Base-by-base conservation (phyloP, 2,888 invertebrate species). In the Camptogramma bilineatum region DNA sequence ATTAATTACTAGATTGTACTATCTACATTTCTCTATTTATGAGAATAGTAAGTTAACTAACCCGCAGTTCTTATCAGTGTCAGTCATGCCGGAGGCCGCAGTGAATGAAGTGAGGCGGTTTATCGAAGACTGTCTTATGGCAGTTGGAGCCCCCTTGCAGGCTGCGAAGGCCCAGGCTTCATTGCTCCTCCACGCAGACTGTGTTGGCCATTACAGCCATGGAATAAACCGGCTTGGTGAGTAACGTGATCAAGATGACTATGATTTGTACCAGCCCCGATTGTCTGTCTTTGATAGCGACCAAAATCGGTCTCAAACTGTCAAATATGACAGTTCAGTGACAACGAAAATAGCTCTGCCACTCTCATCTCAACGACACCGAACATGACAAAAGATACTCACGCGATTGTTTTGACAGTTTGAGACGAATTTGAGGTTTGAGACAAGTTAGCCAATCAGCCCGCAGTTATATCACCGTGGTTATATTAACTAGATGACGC, bases 121-220 rank as follows among this genome's bases (percentile, higher is more conserved):
- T 76, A 94, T 95, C 83, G 83, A 82, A 34, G 94, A 95, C 16
- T 95, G 95, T 67, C 90, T 97, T 86, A 77, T 77, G 42, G 94
- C 94, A 5, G 94, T 90, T 0, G 96, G 96, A 0, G 93, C 95
- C 0, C 93, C 94, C 0, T 73, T 75, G 50, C 77, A 84, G 0
- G 95, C 96, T 71, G 96, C 96, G 0, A 78, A 80, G 48, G 91
- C 90, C 4, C 94, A 97, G 10, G 95, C 95, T 0, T 95, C 95
- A 50, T 91, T 96, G 61, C 87, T 97, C 53, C 90, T 95, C 60
- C 94, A 95, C 34, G 97, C 97, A 3, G 98, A 98, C 82, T 94
- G 95, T 72, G 93, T 96, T 13, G 97, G 98, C 0, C 98, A 98
- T 79, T 97, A 95, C 78, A 97, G 97, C 75, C 98, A 98, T 84